Conservation (phyloP, 2,888 invertebrate genomes). For the Papilio gigon region DNA sequence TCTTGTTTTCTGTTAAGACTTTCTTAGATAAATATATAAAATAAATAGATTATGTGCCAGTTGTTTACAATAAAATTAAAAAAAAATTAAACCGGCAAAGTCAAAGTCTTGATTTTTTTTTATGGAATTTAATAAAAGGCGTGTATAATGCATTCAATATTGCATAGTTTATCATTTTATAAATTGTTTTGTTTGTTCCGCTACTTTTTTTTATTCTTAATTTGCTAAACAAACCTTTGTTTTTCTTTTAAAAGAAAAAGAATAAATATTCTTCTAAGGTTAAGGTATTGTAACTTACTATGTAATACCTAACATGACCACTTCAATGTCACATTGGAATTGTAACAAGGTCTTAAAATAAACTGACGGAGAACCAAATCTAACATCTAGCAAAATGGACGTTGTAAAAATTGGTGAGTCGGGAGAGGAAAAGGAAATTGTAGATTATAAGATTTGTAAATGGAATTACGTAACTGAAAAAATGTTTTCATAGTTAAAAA, state of each 20-base stretch:
- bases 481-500: no score
- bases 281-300: neutral
- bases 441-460: neutral
- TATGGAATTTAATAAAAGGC: neutral
- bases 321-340: neutral
- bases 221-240: no score
- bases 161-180: neutral
- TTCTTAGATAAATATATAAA: neutral
- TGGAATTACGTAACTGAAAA: neutral
- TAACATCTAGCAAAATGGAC: constrained; percentile 25
- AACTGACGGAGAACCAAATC: neutral
- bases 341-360: neutral
- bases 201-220: neutral
- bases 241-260: no score
- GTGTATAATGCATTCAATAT: neutral
- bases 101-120: neutral
- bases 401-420: constrained; percentile 15
- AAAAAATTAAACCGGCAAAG: neutral
- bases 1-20: neutral
- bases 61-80: constrained; percentile 5
- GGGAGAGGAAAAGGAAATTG: neutral
- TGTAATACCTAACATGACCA: neutral
- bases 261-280: neutral
- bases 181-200: neutral
- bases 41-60: neutral